Percentiles rank a stretch among this genome's conserved stretches.
These are phyloP conservation scores for Horisme vitalbata DNA, from an alignment of 2,888 invertebrate genomes.

Conservation along the genomic window DNA sequence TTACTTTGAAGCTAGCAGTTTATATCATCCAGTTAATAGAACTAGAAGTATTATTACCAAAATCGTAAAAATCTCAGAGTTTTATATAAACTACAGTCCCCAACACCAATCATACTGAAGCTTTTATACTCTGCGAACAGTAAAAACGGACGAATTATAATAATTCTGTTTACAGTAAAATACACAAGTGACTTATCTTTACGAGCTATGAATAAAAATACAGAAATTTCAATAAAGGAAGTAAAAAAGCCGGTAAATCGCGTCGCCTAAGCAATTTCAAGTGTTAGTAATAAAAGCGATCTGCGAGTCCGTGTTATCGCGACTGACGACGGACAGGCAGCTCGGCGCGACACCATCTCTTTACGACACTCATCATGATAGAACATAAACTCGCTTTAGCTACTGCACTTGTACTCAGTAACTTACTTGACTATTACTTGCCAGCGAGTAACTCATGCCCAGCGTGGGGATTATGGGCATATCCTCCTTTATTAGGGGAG, in stretches of 20 bases:
- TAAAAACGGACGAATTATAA: constrained; percentile 6
- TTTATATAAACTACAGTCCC: no score
- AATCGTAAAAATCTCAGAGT: no score
- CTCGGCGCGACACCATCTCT: constrained; percentile 16
- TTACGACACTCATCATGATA: constrained; percentile 24
- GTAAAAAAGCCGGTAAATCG: constrained; percentile 8
- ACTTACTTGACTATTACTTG: no score
- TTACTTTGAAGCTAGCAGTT: neutral
- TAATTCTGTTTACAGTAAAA: constrained; percentile 14
- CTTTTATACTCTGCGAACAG: constrained; percentile 7
- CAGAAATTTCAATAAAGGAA: constrained; percentile 17
- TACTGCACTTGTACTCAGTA: neutral
- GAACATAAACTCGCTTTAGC: constrained; percentile 17
- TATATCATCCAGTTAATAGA: no score
- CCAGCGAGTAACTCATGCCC: no score
- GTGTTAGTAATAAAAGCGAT: constrained; percentile 13
- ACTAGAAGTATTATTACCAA: no score
- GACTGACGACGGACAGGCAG: constrained; percentile 18
- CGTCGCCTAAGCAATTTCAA: constrained; percentile 16
- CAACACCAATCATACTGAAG: no score
- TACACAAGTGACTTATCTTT: constrained; percentile 22
- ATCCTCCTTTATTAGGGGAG: no score
- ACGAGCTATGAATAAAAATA: constrained; percentile 22
- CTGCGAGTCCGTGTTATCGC: constrained; percentile 13
- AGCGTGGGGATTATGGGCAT: no score